Conservation (phyloP, 2,797 vertebrate species). For the Meda fulgida region DNA sequence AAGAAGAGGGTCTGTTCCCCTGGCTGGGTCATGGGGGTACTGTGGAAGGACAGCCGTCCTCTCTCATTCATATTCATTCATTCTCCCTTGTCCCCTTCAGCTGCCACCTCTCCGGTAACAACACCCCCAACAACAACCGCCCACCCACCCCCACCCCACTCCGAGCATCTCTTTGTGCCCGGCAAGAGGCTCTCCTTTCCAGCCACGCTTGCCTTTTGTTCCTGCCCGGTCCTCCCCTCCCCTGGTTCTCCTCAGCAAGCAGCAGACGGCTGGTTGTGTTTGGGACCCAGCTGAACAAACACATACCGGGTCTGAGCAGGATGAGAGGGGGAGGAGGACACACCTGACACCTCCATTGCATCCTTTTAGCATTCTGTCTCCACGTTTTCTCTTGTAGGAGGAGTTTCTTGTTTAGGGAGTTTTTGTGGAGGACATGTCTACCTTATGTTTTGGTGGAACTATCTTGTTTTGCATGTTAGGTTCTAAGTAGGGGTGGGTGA, state of each 20-base stretch:
- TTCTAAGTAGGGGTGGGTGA: no score
- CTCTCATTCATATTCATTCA: constrained; percentile 66
- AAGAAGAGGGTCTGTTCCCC: constrained; percentile 55
- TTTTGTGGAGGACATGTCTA: constrained; percentile 4
- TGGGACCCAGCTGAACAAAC: constrained; percentile 58
- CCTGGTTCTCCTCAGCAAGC: constrained; percentile 40
- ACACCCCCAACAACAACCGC: constrained; percentile 37
- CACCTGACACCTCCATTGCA: constrained; percentile 49
- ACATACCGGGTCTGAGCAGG: constrained; percentile 25
- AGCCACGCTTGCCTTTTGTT: constrained; percentile 56
- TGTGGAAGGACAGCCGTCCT: constrained; percentile 60
- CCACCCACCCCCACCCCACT: constrained; percentile 39
- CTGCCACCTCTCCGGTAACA: constrained; percentile 54
- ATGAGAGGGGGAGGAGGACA: constrained; percentile 33
- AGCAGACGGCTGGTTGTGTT: constrained; percentile 39
- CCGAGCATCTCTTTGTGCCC: constrained; percentile 49
- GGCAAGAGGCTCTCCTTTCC: constrained; percentile 54
- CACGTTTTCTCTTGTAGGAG: neutral
- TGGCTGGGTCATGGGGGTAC: constrained; percentile 52
- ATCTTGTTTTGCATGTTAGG: neutral
- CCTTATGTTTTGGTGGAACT: constrained; percentile 13
- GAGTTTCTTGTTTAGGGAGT: neutral
- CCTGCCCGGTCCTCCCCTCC: constrained; percentile 41
- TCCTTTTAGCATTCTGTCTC: constrained; percentile 6
- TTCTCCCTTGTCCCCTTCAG: constrained; percentile 45